Evolutionary conservation across 2,888 invertebrate genomes (phyloP).

Genomic region (Itoplectis maculator): DNA sequence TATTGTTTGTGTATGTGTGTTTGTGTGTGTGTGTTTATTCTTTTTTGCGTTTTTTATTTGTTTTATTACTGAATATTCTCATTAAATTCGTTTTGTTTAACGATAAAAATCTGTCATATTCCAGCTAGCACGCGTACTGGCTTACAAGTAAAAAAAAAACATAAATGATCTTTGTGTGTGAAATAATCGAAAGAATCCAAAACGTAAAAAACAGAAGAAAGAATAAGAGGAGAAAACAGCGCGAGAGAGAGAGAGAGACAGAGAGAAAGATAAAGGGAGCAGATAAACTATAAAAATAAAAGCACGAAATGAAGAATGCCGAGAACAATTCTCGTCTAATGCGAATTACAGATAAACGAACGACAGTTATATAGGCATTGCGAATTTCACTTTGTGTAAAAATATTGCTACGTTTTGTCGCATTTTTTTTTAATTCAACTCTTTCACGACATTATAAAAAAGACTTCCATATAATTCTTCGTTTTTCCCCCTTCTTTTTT

Average conservation of each 20-base stretch:
- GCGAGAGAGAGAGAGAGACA: constrained; percentile 54
- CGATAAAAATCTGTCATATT: constrained; percentile 57
- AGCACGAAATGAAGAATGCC: constrained; percentile 46
- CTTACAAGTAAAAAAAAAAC: constrained; percentile 54
- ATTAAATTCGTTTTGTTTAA: constrained; percentile 34
- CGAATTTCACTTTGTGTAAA: constrained; percentile 80
- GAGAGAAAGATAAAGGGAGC: constrained; percentile 62
- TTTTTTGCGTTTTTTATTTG: constrained; percentile 58
- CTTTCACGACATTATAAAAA: constrained; percentile 64
- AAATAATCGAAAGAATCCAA: constrained; percentile 66
- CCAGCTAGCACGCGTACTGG: constrained; percentile 60
- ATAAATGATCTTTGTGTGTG: constrained; percentile 63
- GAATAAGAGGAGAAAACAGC: constrained; percentile 64
- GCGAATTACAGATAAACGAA: constrained; percentile 68
- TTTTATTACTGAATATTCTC: constrained; percentile 40
- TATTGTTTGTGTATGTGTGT: constrained; percentile 73
- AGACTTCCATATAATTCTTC: constrained; percentile 52
- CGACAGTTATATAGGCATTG: constrained; percentile 73
- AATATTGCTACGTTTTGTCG: constrained; percentile 79
- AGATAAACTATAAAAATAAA: constrained; percentile 55
- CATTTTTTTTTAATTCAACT: constrained; percentile 49
- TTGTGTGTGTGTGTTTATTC: constrained; percentile 69
- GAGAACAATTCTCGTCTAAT: constrained; percentile 53
- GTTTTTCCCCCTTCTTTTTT: constrained; percentile 55
- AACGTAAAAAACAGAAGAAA: constrained; percentile 59